Evolutionary conservation across 1,140 invertebrate genomes (phyloP), one percentile per base, ranked within the genome.

Genomic region (Drosophila rufa): DNA sequence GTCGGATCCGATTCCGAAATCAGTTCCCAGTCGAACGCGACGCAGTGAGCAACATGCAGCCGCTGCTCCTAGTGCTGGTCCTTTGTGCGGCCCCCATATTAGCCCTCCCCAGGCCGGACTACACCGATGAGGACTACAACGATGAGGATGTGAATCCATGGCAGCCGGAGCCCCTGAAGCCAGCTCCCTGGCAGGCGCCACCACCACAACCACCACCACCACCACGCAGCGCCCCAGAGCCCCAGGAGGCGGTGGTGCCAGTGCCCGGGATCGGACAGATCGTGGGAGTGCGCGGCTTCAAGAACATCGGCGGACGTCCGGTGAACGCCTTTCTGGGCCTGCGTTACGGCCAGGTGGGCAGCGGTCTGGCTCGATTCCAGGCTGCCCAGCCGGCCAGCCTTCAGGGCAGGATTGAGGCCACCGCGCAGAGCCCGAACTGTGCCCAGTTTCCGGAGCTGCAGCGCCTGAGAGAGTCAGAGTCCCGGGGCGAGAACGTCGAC

Each of bases 401-500:
- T 14, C 80, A 84, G 46, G 58, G 58, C 1, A n/a, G 8, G 22
- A 79, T 92, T 30, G 51, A 84, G 36, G 91, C 91, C 43, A 91
- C 75, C 6, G 27, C 9, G 0, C 43, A 58, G 17, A 75, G 61
- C 9, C 27, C 80, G 0, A 91, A 87, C n/a, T 92, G 91, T 33
- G 80, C 91, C 9, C 91, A 92, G 56, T 92, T 90, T 33, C 91
- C 91, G 27, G 91, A 91, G 38, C 36, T 91, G 33, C 47, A 66
- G 11, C 60, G 71, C 27, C 73, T 92, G 14, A 75, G 66, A 17
- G 36, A 42, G 2, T 51, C 74, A 3, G 91, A 91, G 50, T 55
- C 70, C 14, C 68, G 73, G 1, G 82, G 80, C 25, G 79, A 79
- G 53, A 84, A 90, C 47, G 78, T 92, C 3, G 87, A 92, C 48